Conservation (phyloP, 1,140 invertebrate genomes). For the Phymastichus coffea region DNA sequence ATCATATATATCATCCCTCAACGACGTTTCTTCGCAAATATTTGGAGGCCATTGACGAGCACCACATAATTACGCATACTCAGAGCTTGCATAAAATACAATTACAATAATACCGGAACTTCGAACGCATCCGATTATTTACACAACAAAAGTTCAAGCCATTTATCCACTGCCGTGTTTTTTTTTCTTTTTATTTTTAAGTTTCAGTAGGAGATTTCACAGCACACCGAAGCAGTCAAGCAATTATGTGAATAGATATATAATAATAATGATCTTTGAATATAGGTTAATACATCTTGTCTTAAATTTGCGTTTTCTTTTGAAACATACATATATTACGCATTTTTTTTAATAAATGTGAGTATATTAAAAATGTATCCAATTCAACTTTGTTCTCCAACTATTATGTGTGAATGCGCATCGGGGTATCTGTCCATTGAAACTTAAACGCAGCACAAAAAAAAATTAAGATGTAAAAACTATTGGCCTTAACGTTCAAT, state of each 20-base stretch:
- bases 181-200: slow-evolving; percentile 37
- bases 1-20: slow-evolving; percentile 20
- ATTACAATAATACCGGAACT: slow-evolving; percentile 41
- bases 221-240: slow-evolving; percentile 38
- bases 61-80: slow-evolving; percentile 34
- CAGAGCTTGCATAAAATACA: slow-evolving; percentile 32
- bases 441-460: slow-evolving; percentile 28
- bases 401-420: slow-evolving; percentile 35
- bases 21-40: slow-evolving; percentile 15
- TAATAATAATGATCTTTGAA: slow-evolving; percentile 27
- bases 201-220: slow-evolving; percentile 36
- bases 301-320: slow-evolving; percentile 19
- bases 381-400: slow-evolving; percentile 33
- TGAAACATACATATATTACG: slow-evolving; percentile 28
- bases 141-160: slow-evolving; percentile 49
- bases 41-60: slow-evolving; percentile 36
- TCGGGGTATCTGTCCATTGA: slow-evolving; percentile 22
- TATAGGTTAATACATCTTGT: slow-evolving; percentile 23
- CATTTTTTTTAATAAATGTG: slow-evolving; percentile 28
- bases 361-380: slow-evolving; percentile 30
- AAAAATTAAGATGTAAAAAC: slow-evolving; percentile 30
- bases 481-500: slow-evolving; percentile 27
- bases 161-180: slow-evolving; percentile 34
- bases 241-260: slow-evolving; percentile 30
- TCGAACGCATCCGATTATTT: slow-evolving; percentile 50